Conservation (phyloP, 2,113 vertebrate species). For the Hemiscyllium ocellatum region DNA sequence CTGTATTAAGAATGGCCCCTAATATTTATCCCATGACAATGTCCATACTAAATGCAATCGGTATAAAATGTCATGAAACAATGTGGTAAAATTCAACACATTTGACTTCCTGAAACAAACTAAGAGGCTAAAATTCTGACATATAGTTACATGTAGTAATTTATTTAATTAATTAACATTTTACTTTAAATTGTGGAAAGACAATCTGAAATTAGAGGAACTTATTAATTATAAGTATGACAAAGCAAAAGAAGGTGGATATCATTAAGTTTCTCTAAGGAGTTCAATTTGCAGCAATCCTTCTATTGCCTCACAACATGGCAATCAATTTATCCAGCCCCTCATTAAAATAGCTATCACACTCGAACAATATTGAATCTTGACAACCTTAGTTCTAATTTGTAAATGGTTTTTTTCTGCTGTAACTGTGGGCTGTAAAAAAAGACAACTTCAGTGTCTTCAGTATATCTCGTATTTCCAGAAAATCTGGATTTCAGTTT, state of each 20-base stretch:
- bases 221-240: background rate
- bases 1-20: background rate
- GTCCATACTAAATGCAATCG: background rate
- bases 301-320: background rate
- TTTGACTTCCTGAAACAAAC: constrained; percentile 17
- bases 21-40: background rate
- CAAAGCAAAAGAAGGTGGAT: background rate
- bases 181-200: background rate
- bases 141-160: background rate
- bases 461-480: background rate
- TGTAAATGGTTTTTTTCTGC: background rate
- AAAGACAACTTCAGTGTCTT: background rate
- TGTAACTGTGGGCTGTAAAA: constrained; percentile 26
- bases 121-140: background rate
- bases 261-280: background rate
- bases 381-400: background rate
- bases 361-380: background rate
- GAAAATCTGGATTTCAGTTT: background rate
- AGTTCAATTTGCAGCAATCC: background rate
- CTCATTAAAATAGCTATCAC: background rate
- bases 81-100: background rate
- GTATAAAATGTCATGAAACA: background rate
- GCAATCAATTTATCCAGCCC: background rate
- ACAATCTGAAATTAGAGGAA: background rate
- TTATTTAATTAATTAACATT: background rate